Evolutionary conservation across 2,113 vertebrate genomes (phyloP).

Genomic region (Grus americana): DNA sequence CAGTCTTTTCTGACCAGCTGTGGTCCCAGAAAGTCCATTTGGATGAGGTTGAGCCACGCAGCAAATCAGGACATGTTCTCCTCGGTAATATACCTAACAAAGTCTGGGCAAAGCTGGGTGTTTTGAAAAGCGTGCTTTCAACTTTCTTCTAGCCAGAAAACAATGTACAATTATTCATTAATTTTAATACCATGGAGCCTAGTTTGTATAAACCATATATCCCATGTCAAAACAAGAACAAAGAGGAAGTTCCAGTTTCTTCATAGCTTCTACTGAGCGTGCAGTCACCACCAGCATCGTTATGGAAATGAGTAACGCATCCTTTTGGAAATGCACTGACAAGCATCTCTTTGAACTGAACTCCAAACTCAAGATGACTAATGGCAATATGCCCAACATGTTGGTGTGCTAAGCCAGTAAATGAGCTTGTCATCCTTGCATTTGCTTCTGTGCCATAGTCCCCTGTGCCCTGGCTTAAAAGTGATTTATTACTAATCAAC

Average conservation of each 20-base stretch:
- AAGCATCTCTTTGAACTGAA: constrained; percentile 42
- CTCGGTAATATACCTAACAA: background rate
- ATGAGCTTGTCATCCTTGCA: background rate
- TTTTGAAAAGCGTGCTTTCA: constrained; percentile 14
- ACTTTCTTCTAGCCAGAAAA: background rate
- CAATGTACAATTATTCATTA: background rate
- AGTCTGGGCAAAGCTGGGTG: background rate
- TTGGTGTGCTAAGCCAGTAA: background rate
- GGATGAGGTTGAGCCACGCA: background rate
- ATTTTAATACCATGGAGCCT: background rate
- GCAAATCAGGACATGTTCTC: background rate
- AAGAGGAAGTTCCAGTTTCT: constrained; percentile 31
- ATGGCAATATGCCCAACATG: background rate
- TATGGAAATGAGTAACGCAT: constrained; percentile 22
- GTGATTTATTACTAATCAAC: constrained; percentile 5
- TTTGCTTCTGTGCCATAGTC: background rate
- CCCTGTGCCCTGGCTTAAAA: background rate
- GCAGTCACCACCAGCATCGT: background rate
- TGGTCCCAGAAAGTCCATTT: background rate
- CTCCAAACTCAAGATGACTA: constrained; percentile 8
- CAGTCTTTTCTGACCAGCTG: background rate
- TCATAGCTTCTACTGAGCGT: background rate
- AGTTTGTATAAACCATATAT: constrained; percentile 11
- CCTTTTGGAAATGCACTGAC: constrained; percentile 31
- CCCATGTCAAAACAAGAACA: constrained; percentile 4